Percentiles rank a stretch among this genome's conserved stretches.
Conservation (phyloP, 2,113 vertebrate species). For the Halichoerus grypus region DNA sequence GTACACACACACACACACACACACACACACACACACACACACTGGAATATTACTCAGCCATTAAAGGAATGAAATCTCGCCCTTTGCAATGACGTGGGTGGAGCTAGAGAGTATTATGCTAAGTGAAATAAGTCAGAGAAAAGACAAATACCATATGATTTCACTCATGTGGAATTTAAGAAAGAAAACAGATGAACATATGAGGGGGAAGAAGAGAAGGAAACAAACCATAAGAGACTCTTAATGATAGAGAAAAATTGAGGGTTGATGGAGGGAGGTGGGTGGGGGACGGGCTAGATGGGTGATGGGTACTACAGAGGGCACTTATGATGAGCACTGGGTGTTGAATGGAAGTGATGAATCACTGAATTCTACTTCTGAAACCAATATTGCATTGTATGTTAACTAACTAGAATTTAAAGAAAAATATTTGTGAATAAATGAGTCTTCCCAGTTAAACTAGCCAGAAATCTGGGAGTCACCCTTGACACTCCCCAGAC, state of each 20-base stretch:
- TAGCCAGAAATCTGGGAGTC: neutral
- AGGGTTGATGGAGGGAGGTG: neutral
- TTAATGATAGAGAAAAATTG: neutral
- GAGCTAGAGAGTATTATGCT: neutral
- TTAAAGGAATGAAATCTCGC: neutral
- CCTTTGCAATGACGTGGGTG: neutral
- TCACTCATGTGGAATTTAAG: neutral
- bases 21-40: neutral
- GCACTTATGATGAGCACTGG: neutral
- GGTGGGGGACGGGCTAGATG: neutral
- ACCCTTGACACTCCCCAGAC: neutral
- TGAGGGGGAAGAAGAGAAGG: neutral
- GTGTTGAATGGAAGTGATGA: neutral
- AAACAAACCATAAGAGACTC: neutral
- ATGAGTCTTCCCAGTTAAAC: neutral
- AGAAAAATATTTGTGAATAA: neutral
- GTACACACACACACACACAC: neutral
- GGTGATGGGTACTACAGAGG: neutral
- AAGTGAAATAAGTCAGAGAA: neutral
- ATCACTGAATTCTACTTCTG: neutral
- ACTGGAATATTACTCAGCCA: neutral
- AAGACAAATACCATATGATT: neutral
- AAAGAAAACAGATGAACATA: neutral
- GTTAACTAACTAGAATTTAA: neutral
- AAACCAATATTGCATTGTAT: neutral